Evolutionary conservation across 1,140 invertebrate species (phyloP).

Genomic region (Panulirus ornatus): DNA sequence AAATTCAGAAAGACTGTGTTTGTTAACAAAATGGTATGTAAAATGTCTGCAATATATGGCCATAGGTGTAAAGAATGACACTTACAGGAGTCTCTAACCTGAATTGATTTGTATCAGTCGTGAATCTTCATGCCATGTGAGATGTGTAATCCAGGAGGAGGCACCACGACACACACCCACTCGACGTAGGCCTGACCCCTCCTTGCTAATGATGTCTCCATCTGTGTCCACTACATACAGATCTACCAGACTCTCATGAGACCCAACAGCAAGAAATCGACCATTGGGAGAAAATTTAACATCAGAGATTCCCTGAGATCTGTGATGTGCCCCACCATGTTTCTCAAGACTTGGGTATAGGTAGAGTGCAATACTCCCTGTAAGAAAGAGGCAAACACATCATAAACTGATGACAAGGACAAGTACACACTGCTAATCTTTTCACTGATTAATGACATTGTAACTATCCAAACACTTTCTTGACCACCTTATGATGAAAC

Average conservation of each 20-base stretch:
- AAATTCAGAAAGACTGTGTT: too few relatives aligned
- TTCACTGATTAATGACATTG: too few relatives aligned
- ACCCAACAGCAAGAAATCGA: constrained; percentile 70
- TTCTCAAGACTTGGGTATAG: constrained; percentile 59
- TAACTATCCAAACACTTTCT: too few relatives aligned
- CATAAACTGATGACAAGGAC: too few relatives aligned
- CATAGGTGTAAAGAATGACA: too few relatives aligned
- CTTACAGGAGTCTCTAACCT: constrained; percentile 15
- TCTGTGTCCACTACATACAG: constrained; percentile 70
- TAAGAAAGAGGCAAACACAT: too few relatives aligned
- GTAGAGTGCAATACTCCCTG: constrained; percentile 67
- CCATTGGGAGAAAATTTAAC: constrained; percentile 72
- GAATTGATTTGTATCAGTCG: constrained; percentile 68
- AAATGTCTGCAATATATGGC: neutral
- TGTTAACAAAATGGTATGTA: neutral
- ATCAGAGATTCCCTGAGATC: constrained; percentile 65
- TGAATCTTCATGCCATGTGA: constrained; percentile 70
- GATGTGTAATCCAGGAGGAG: constrained; percentile 69
- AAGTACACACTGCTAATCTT: too few relatives aligned
- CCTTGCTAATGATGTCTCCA: constrained; percentile 59
- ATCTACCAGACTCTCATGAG: constrained; percentile 72
- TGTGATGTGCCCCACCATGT: constrained; percentile 66
- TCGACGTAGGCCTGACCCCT: constrained; percentile 56
- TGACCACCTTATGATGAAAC: too few relatives aligned
- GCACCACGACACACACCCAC: constrained; percentile 68